phyloP scores from a whole-genome alignment of 2,113 vertebrate species.

The Sylvietta virens region DNA sequence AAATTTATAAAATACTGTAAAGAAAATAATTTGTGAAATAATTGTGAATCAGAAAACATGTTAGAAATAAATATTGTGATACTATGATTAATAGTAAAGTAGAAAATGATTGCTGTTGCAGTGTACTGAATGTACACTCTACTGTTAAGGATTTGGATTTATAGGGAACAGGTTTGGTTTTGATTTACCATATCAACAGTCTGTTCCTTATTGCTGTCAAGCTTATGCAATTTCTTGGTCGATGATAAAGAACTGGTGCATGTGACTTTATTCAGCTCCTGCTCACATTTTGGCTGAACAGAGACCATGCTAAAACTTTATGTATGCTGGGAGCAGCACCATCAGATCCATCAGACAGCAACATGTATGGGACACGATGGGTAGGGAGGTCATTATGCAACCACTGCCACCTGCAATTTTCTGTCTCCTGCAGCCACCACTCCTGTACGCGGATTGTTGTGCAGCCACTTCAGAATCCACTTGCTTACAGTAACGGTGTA shows the following conservation, averaged over 20 bases:
- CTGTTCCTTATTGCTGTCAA: background rate
- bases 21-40: background rate
- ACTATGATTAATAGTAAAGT: background rate
- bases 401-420: background rate
- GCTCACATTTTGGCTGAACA: background rate
- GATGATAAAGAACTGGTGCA: background rate
- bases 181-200: background rate
- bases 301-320: rapidly evolving
- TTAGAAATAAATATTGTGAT: background rate
- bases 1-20: background rate
- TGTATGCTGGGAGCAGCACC: background rate
- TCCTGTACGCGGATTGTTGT: background rate
- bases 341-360: background rate
- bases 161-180: background rate
- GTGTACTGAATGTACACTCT: background rate
- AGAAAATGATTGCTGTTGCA: background rate
- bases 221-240: background rate
- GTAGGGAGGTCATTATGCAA: background rate
- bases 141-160: background rate
- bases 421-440: background rate
- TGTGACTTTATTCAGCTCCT: background rate
- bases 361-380: rapidly evolving
- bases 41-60: background rate
- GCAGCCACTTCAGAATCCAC: background rate
- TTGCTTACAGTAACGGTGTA: rapidly evolving